phyloP scores from a whole-genome alignment of 2,888 invertebrate species.

The Marronus borbonicus region DNA sequence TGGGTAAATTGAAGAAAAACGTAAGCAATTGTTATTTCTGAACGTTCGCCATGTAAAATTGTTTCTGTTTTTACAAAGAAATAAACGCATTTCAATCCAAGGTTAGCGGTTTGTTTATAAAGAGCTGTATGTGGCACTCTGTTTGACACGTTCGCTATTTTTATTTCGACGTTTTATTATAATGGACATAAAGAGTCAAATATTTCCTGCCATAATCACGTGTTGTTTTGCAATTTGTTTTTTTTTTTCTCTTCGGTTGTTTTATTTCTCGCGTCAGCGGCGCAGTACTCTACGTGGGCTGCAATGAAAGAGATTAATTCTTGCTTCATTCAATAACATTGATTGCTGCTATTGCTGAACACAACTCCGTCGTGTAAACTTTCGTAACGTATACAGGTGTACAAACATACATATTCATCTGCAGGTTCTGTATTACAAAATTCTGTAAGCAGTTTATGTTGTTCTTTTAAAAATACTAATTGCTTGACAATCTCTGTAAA shows the following conservation, averaged over 20 bases:
- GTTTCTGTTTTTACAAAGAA: slow-evolving; percentile 28
- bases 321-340: slow-evolving; percentile 28
- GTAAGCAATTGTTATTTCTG: slow-evolving; percentile 12
- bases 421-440: too few species aligned
- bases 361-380: background rate
- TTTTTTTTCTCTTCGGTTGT: background rate
- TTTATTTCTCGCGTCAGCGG: slow-evolving; percentile 6
- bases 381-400: slow-evolving; percentile 15
- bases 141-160: slow-evolving; percentile 40
- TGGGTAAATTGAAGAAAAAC: background rate
- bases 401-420: background rate
- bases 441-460: too few species aligned
- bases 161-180: slow-evolving; percentile 33
- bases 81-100: slow-evolving; percentile 33
- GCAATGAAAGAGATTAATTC: slow-evolving; percentile 2
- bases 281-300: slow-evolving; percentile 19
- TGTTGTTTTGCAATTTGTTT: slow-evolving; percentile 28
- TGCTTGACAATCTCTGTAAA: background rate
- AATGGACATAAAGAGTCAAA: slow-evolving; percentile 27
- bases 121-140: slow-evolving; percentile 33
- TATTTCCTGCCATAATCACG: slow-evolving; percentile 39
- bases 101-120: slow-evolving; percentile 32
- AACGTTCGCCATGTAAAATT: background rate
- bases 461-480: too few species aligned
- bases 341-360: slow-evolving; percentile 14